Evolutionary conservation across 2,888 invertebrate genomes (phyloP).

Genomic region (Melipona beecheii): DNA sequence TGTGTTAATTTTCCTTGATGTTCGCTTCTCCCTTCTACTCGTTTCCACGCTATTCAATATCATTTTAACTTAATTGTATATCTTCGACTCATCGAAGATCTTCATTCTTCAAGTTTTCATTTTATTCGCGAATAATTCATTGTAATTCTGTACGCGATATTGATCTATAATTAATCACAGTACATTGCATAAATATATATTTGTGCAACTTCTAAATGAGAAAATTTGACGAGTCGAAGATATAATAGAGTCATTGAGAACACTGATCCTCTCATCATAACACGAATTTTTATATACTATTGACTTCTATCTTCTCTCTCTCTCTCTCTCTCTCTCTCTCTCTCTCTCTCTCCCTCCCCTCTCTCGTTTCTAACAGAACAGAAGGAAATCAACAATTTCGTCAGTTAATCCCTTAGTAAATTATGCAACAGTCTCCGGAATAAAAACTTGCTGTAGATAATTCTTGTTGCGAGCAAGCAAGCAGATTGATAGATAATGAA

Average conservation of each 20-base stretch:
- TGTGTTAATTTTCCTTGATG: slow-evolving; percentile 5
- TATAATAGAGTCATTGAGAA: slow-evolving; percentile 2
- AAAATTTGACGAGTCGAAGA: slow-evolving; percentile 11
- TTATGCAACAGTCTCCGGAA: too few species aligned
- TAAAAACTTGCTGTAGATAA: not conserved
- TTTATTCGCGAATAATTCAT: not conserved
- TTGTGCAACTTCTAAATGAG: not conserved
- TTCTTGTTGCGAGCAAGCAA: too few species aligned
- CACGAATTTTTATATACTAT: not conserved
- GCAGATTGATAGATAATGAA: not conserved
- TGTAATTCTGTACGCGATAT: not conserved
- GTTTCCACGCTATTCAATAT: slow-evolving; percentile 24
- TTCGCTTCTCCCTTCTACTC: slow-evolving; percentile 13
- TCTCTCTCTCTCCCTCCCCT: too few species aligned
- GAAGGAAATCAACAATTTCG: not conserved
- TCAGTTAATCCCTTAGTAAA: not conserved
- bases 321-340: too few species aligned
- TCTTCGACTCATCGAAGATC: slow-evolving; percentile 12
- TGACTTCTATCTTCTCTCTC: not conserved
- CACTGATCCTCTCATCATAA: slow-evolving; percentile 28
- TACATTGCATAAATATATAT: not conserved
- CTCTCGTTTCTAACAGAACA: not conserved
- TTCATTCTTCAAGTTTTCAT: too few species aligned
- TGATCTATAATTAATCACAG: not conserved
- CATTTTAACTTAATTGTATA: slow-evolving; percentile 14